phyloP scores from a whole-genome alignment of 2,113 vertebrate genomes.

The Cephalopterus ornatus region DNA sequence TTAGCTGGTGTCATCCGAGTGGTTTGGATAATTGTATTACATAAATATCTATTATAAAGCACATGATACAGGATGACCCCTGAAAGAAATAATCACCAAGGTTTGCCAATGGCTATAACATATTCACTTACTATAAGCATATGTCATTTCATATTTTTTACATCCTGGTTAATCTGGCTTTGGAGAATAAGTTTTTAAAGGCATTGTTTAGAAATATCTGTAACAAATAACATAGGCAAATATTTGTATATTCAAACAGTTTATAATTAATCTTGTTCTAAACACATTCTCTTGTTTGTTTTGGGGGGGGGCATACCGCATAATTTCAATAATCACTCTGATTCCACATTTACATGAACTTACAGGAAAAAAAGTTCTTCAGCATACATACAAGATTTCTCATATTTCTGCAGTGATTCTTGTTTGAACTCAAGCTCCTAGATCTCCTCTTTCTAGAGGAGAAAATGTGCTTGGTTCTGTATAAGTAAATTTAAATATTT shows the following conservation, averaged over 20 bases:
- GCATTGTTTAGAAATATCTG: neutral
- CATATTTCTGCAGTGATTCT: neutral
- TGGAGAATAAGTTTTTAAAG: neutral
- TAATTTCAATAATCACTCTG: neutral
- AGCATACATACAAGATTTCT: neutral
- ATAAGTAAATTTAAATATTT: neutral
- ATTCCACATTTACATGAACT: neutral
- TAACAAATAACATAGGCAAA: neutral
- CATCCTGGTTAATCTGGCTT: neutral
- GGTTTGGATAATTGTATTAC: conserved; percentile 14
- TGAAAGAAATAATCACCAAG: conserved; percentile 11
- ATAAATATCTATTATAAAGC: neutral
- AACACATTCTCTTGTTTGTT: neutral
- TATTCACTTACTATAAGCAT: neutral
- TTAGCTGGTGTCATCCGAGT: neutral
- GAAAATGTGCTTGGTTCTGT: neutral
- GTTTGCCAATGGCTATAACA: neutral
- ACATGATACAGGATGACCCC: neutral
- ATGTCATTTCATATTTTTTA: neutral
- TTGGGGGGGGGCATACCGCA: neutral
- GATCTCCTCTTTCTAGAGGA: neutral
- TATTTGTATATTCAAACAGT: neutral
- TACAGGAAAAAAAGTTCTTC: neutral
- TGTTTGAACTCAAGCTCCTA: neutral
- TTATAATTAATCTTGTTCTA: neutral